Evolutionary conservation across 2,888 invertebrate species (phyloP), one percentile per base, ranked within the genome.

Genomic region (Epirrhoe alternata): DNA sequence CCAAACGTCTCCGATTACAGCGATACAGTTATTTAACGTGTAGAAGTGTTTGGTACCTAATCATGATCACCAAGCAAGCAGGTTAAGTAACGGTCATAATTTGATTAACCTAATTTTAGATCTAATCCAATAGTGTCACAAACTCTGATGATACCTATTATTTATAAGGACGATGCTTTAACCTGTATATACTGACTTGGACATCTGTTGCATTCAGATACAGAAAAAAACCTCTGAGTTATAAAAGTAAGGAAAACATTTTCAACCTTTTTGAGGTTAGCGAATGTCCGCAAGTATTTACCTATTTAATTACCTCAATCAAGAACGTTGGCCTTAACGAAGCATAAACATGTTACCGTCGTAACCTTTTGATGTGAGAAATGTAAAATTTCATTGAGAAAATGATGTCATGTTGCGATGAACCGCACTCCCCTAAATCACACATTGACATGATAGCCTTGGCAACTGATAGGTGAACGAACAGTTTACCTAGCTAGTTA

Each of bases 361-460:
- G 58, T 67, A 72, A 72, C 68, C 70, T 70, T 70, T 72, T 69
- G 35, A 53, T 61, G 62, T 63, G 64, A 66, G 59, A 68, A 66
- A 69, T 65, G 55, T 67, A 61, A 54, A 61, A 65, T 59, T 67
- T 62, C 62, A 64, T 56, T 62, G 53, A 62, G 58, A 30, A 55
- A 16, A 51, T 71, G 66, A 71, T 69, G 66, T 70, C 68, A 71
- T 67, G 8, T 60, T 59, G 64, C 58, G 64, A 63, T 70, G 10
- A 53, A 52, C 60, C 56, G 14, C 61, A n/a, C 31, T 68, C 65
- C 65, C 64, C 53, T 60, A 68, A 67, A 67, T 55, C 52, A 54
- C 33, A 51, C 52, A 61, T 50, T 35, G 45, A 33, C 50, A 33
- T 51, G 33, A 50, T 61, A 49, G 58, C 69, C 66, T 70, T 64